Conservation (phyloP, 2,888 invertebrate species). For the Volucella inanis region DNA sequence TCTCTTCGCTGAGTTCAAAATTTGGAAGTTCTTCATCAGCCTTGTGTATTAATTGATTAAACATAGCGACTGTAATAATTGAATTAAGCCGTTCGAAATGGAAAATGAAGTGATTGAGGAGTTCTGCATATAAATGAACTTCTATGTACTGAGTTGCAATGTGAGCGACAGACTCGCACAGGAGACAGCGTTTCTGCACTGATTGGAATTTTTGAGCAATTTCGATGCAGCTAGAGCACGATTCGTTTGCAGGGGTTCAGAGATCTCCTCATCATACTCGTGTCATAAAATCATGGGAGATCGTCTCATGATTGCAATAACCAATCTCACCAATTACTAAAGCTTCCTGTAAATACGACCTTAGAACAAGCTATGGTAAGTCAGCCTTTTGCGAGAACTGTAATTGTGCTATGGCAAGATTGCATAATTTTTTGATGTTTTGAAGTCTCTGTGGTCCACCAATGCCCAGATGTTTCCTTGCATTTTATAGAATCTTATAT, state of each 20-base stretch:
- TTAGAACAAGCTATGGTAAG: slow-evolving; percentile 94
- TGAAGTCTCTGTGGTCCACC: slow-evolving; percentile 95
- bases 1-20: slow-evolving; percentile 96
- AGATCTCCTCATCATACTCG: slow-evolving; percentile 97
- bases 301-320: slow-evolving; percentile 97
- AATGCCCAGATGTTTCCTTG: slow-evolving; percentile 94
- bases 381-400: slow-evolving; percentile 97
- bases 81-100: slow-evolving; percentile 94
- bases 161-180: slow-evolving; percentile 96
- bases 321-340: slow-evolving; percentile 95
- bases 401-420: slow-evolving; percentile 98
- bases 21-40: slow-evolving; percentile 96
- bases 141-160: slow-evolving; percentile 99
- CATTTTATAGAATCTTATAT: slow-evolving; percentile 94
- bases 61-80: slow-evolving; percentile 84
- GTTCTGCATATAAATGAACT: slow-evolving; percentile 96
- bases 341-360: slow-evolving; percentile 97
- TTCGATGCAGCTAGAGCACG: slow-evolving; percentile 98
- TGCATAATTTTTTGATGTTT: slow-evolving; percentile 98
- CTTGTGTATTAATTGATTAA: slow-evolving; percentile 91
- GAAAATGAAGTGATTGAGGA: slow-evolving; percentile 96
- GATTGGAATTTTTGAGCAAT: slow-evolving; percentile 98
- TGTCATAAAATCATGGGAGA: slow-evolving; percentile 99
- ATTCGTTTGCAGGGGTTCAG: slow-evolving; percentile 97
- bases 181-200: slow-evolving; percentile 96